Evolutionary conservation across 2,888 invertebrate genomes (phyloP).

Genomic region (Diogma glabrata): DNA sequence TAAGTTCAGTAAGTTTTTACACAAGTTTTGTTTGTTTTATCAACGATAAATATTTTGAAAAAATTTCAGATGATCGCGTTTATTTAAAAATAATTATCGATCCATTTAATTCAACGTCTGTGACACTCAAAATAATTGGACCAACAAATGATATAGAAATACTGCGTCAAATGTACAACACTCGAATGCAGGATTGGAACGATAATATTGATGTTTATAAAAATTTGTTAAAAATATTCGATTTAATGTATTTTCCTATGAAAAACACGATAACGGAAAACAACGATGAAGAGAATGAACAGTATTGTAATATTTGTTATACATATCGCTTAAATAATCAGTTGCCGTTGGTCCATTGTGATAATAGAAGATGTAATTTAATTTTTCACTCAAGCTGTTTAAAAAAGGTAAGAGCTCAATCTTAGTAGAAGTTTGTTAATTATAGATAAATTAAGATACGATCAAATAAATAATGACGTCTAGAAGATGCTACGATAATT

Average conservation of each 20-base stretch:
- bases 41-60: not conserved
- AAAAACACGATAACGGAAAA: constrained; percentile 17
- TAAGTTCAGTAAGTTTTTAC: constrained; percentile 22
- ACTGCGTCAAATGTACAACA: constrained; percentile 27
- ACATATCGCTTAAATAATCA: constrained; percentile 29
- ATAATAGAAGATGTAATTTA: constrained; percentile 29
- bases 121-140: constrained; percentile 30
- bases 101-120: constrained; percentile 29
- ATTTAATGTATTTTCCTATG: constrained; percentile 34
- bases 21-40: not conserved
- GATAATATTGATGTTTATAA: constrained; percentile 31
- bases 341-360: constrained; percentile 33
- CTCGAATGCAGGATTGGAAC: constrained; percentile 31
- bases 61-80: constrained; percentile 23
- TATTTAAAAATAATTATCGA: constrained; percentile 30
- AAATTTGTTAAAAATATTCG: constrained; percentile 34
- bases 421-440: too few species aligned
- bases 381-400: constrained; percentile 32
- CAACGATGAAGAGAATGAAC: constrained; percentile 15
- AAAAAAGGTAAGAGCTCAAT: constrained; percentile 24
- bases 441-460: too few species aligned
- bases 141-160: constrained; percentile 30
- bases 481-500: too few species aligned
- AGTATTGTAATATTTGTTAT: constrained; percentile 32
- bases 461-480: too few species aligned